phyloP scores from a whole-genome alignment of 2,113 vertebrate species.

The Microcebus griseorufus region DNA sequence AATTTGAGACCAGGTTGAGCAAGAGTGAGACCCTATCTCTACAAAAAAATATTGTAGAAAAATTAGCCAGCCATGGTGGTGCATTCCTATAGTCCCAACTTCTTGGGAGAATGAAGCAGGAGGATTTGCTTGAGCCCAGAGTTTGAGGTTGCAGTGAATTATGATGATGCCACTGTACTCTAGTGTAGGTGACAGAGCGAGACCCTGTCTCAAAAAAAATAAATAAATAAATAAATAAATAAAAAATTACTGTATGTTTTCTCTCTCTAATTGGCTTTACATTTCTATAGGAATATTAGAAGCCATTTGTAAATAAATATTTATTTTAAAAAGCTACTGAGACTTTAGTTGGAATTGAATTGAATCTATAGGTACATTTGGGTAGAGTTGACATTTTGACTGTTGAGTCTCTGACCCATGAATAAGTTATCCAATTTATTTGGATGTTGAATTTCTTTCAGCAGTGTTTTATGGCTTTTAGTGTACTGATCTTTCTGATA shows the following conservation, averaged over 20 bases:
- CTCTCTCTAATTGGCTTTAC: neutral
- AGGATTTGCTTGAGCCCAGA: too few species aligned
- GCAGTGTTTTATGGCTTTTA: neutral
- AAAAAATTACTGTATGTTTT: neutral
- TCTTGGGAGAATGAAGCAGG: too few species aligned
- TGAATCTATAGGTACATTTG: neutral
- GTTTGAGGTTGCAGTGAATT: too few species aligned
- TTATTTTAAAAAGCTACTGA: neutral
- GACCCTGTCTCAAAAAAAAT: too few species aligned
- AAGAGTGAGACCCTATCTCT: too few species aligned
- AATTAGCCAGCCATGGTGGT: too few species aligned
- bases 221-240: too few species aligned
- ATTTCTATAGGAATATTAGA: constrained; percentile 45
- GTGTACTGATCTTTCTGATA: neutral
- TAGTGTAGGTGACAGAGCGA: too few species aligned
- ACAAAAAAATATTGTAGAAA: too few species aligned
- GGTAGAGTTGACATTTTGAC: neutral
- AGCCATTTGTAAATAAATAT: constrained; percentile 19
- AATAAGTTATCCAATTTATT: neutral
- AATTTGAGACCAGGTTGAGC: too few species aligned
- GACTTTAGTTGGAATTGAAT: constrained; percentile 30
- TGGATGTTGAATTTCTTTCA: neutral
- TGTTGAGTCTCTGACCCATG: neutral
- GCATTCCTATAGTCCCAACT: too few species aligned
- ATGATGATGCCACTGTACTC: too few species aligned